A percentile compares a stretch with the other conserved stretches of the same genome.
These are phyloP conservation scores for Chascanopsetta lugubris DNA, from an alignment of 2,113 vertebrate genomes.

Conservation along the genomic window DNA sequence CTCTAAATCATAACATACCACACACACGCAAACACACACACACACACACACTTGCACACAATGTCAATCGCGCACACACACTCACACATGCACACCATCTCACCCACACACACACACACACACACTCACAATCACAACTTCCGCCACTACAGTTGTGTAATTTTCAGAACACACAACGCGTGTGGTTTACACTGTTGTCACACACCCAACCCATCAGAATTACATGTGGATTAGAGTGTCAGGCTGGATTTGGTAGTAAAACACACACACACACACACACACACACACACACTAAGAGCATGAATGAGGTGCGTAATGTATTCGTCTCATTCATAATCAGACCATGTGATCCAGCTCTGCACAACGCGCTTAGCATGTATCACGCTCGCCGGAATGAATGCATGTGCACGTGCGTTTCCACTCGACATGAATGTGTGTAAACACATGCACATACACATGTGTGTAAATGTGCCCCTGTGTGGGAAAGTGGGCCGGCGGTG, in stretches of 20 bases:
- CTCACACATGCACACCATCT: slow-evolving; percentile 27
- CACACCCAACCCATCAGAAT: too few species aligned
- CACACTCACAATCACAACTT: neutral
- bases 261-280: slow-evolving; percentile 9
- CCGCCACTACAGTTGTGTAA: too few species aligned
- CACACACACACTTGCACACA: slow-evolving; percentile 23
- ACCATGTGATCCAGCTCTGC: slow-evolving; percentile 43
- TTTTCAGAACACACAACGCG: too few species aligned
- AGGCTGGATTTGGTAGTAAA: too few species aligned
- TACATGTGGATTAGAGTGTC: too few species aligned
- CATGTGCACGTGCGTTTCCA: slow-evolving; percentile 6
- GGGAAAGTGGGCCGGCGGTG: slow-evolving; percentile 60
- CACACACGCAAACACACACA: slow-evolving; percentile 1
- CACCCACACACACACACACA: too few species aligned
- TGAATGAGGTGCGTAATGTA: slow-evolving; percentile 52
- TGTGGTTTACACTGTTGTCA: too few species aligned
- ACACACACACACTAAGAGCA: slow-evolving; percentile 19
- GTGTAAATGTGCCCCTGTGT: slow-evolving; percentile 53
- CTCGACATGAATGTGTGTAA: neutral
- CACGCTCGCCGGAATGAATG: slow-evolving; percentile 13
- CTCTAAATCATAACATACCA: slow-evolving; percentile 53
- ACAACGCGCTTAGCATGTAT: slow-evolving; percentile 5
- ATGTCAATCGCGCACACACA: neutral
- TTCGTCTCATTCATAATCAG: slow-evolving; percentile 56
- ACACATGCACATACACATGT: neutral